Conservation (phyloP, 2,888 invertebrate genomes). For the Hypsopygia costalis region DNA sequence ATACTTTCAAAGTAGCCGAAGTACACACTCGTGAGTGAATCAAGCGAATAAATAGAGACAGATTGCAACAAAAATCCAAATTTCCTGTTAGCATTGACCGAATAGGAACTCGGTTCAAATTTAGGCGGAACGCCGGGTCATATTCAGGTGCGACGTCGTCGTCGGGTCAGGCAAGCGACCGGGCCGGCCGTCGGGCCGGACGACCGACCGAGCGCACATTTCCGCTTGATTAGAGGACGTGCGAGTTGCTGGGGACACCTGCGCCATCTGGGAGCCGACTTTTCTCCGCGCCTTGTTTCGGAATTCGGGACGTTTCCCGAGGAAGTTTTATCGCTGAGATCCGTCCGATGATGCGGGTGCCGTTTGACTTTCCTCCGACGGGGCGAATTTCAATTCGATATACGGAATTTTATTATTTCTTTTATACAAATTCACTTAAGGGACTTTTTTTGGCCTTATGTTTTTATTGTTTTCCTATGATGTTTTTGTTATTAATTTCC, state of each 20-base stretch:
- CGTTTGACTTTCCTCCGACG: constrained; percentile 48
- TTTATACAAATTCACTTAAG: constrained; percentile 13
- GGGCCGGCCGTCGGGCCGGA: constrained; percentile 33
- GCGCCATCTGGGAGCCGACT: constrained; percentile 56
- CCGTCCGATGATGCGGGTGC: constrained; percentile 51
- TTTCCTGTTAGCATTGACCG: constrained; percentile 45
- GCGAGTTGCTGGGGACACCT: constrained; percentile 63
- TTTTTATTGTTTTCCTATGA: constrained; percentile 11
- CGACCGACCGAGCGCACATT: constrained; percentile 64
- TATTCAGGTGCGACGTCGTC: constrained; percentile 38
- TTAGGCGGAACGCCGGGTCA: constrained; percentile 31
- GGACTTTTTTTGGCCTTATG: constrained; percentile 5
- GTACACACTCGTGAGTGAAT: constrained; percentile 23
- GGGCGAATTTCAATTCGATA: constrained; percentile 32
- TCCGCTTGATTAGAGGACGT: constrained; percentile 74
- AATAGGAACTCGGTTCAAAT: constrained; percentile 51
- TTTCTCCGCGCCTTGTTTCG: constrained; percentile 67
- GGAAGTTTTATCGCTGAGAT: constrained; percentile 62
- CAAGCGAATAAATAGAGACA: constrained; percentile 40
- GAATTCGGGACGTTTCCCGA: constrained; percentile 47
- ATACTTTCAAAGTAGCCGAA: constrained; percentile 2
- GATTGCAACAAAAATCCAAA: constrained; percentile 36
- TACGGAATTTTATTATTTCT: constrained; percentile 22
- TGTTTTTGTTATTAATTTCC: no score
- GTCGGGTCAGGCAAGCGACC: constrained; percentile 28